Evolutionary conservation across 1,140 invertebrate genomes (phyloP), one percentile per base, ranked within the genome.

Genomic region (Drosophila ercepeae): DNA sequence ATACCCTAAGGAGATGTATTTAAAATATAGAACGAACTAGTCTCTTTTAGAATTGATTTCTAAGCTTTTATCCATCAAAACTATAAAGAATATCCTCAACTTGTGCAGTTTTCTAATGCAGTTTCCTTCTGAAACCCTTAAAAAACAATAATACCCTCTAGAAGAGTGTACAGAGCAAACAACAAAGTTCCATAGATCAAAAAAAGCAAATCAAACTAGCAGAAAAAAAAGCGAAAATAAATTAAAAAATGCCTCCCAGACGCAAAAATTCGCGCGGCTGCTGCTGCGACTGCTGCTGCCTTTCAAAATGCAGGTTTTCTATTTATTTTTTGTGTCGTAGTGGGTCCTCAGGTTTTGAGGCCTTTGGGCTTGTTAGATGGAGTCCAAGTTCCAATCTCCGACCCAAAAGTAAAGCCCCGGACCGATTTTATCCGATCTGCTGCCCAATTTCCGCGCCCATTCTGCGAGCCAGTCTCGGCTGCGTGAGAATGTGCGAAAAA

Each of bases 401-500:
- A 19, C 16, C 39, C 39, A 16, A 42, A 18, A 9, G 9, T 9
- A 3, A 11, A 11, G 29, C 29, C 29, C 29, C 16, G 16, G 7
- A 27, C 57, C 58, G 13, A 21, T 29, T 14, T 51, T 36, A 59
- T 44, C 55, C 54, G 32, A 70, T 67, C 58, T 44, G 18, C 70
- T 46, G 79, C 65, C 70, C 78, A 75, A 86, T 83, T 83, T 83
- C 81, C 81, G 81, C 75, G 75, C 81, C 79, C 82, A 72, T 70
- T 75, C 59, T 53, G 29, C 29, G 9, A 32, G 29, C 29, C 29
- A 32, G 29, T 32, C 11, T 32, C 29, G 2, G 29, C 29, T 32
- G 29, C 29, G 29, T 32, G 29, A 32, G 29, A 32, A 32, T 32
- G 29, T 32, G 29, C 29, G 29, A 32, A 32, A 32, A 32, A 32